Evolutionary conservation across 2,888 invertebrate species (phyloP).

Genomic region (Parelbella ahira): DNA sequence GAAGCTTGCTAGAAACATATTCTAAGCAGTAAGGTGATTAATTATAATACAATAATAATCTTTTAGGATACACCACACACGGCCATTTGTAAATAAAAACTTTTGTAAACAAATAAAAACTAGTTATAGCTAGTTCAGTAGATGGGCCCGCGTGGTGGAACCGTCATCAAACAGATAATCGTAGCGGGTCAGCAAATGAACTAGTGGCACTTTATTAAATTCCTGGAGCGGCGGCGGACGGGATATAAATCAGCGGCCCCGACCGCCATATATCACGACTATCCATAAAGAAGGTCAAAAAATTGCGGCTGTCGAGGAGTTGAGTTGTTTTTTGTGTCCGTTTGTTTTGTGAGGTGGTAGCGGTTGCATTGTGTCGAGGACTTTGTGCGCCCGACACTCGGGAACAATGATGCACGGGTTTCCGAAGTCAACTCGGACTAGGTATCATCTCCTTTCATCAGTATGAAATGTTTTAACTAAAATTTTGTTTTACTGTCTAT

Average conservation of each 20-base stretch:
- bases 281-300: slow-evolving; percentile 43
- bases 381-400: slow-evolving; percentile 10
- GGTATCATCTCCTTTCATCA: no score
- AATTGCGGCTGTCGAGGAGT: slow-evolving; percentile 47
- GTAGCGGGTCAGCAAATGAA: slow-evolving; percentile 6
- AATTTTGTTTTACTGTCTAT: no score
- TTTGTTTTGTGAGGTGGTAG: slow-evolving; percentile 22
- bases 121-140: no score
- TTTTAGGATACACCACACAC: no score
- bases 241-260: slow-evolving; percentile 30
- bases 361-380: slow-evolving; percentile 19
- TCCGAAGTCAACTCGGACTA: no score
- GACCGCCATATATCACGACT: slow-evolving; percentile 50
- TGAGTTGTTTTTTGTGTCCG: slow-evolving; percentile 36
- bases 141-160: not conserved
- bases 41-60: no score
- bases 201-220: slow-evolving; percentile 27
- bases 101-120: no score
- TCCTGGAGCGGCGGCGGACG: slow-evolving; percentile 18
- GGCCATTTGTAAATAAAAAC: no score
- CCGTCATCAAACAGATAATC: slow-evolving; percentile 11
- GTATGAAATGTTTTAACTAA: no score
- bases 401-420: slow-evolving; percentile 2
- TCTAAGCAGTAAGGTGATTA: no score
- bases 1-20: no score